A percentile compares a stretch with the other conserved stretches of the same genome.
Conservation (phyloP, 2,113 vertebrate genomes). For the Syngnathus typhle region DNA sequence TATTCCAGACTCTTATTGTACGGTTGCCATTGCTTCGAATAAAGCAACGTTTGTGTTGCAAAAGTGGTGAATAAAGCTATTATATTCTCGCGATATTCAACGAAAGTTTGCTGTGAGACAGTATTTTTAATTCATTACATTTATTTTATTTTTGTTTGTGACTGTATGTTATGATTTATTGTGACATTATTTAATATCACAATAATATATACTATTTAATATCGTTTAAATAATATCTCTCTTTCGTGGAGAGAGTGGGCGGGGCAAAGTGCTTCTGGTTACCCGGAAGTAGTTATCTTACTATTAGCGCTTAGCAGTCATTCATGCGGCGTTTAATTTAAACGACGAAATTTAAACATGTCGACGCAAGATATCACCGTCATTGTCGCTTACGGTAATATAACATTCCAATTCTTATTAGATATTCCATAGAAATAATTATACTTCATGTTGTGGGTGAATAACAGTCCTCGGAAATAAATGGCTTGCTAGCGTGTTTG, state of each 20-base stretch:
- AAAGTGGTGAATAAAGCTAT: too few species aligned
- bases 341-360: constrained; percentile 52
- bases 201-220: too few species aligned
- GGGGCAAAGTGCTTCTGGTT: constrained; percentile 29
- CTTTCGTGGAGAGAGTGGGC: too few species aligned
- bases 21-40: neutral
- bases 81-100: neutral
- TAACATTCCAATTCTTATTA: neutral
- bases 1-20: too few species aligned
- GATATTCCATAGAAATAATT: neutral
- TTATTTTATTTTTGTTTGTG: too few species aligned
- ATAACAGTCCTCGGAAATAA: neutral
- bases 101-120: neutral
- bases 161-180: too few species aligned
- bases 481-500: neutral
- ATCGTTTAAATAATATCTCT: neutral
- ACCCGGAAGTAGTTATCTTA: constrained; percentile 22
- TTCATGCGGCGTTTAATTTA: constrained; percentile 14
- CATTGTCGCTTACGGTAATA: constrained; percentile 72
- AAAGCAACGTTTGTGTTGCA: too few species aligned
- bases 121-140: too few species aligned
- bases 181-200: too few species aligned
- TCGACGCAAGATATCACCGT: constrained; percentile 62
- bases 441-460: neutral
- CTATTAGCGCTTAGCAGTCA: neutral